Conservation (phyloP, 2,797 vertebrate species). For the Betta splendens region DNA sequence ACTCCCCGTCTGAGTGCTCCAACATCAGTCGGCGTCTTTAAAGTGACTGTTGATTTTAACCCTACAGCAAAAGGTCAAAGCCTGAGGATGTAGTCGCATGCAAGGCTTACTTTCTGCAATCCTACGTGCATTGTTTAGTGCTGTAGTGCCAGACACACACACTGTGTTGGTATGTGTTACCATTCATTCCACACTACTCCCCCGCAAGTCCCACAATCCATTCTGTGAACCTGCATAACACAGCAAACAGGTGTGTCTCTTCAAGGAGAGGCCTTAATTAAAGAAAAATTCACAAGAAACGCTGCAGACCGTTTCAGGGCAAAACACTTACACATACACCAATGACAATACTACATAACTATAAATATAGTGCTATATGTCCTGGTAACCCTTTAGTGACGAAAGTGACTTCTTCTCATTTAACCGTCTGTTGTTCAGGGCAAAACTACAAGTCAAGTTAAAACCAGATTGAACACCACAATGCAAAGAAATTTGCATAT, state of each 20-base stretch:
- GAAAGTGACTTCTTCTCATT: too few relatives aligned
- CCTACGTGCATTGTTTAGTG: constrained; percentile 17
- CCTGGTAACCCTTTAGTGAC: too few relatives aligned
- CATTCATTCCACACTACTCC: constrained; percentile 55
- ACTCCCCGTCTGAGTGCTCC: not conserved
- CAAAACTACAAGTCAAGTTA: too few relatives aligned
- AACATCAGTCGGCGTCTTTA: not conserved
- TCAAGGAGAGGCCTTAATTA: not conserved
- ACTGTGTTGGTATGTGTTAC: constrained; percentile 41
- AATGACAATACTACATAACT: too few relatives aligned
- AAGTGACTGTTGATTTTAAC: constrained; percentile 24
- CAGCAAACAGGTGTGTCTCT: constrained; percentile 36
- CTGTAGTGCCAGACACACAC: constrained; percentile 22
- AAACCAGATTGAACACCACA: too few relatives aligned
- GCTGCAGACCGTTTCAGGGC: not conserved
- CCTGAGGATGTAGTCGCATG: constrained; percentile 27
- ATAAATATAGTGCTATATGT: too few relatives aligned
- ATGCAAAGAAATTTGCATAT: too few relatives aligned
- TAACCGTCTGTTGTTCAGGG: too few relatives aligned
- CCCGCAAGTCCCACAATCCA: constrained; percentile 58
- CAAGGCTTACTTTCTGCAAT: constrained; percentile 34
- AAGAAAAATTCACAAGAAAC: constrained; percentile 16
- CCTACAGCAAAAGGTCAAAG: constrained; percentile 30
- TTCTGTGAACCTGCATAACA: constrained; percentile 5
- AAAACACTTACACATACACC: not conserved